These are phyloP conservation scores for Grammomys surdaster DNA, from an alignment of 2,113 vertebrate genomes.

Conservation along the genomic window DNA sequence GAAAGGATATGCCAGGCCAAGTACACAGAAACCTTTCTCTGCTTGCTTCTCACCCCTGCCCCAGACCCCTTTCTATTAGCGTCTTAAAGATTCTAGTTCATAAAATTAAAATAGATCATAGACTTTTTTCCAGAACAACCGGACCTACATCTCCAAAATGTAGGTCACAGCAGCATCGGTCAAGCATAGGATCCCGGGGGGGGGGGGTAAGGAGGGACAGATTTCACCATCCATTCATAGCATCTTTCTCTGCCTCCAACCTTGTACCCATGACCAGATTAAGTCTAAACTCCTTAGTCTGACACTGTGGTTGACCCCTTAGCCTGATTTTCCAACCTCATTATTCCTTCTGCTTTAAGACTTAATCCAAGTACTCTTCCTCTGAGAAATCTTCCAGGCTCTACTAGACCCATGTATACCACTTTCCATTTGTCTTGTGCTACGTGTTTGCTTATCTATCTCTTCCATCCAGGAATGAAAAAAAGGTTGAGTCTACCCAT, in stretches of 20 bases:
- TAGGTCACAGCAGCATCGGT: neutral
- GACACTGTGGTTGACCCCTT: neutral
- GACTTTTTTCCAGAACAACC: neutral
- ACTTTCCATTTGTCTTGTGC: neutral
- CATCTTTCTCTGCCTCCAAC: neutral
- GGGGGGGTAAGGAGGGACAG: neutral
- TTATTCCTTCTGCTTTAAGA: neutral
- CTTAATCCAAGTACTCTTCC: neutral
- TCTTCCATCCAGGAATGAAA: neutral
- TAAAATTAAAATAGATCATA: neutral
- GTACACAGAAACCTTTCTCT: neutral
- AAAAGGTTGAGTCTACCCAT: neutral
- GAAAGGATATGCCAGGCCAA: neutral
- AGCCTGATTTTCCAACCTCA: neutral
- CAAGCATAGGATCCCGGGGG: neutral
- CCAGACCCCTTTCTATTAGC: neutral
- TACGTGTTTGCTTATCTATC: neutral
- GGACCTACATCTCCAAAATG: neutral
- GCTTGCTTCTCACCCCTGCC: neutral
- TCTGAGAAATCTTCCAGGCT: slow-evolving; percentile 20
- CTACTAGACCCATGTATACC: neutral
- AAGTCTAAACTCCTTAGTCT: neutral
- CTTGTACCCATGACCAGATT: neutral
- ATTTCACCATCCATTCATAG: neutral
- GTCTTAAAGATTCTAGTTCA: neutral